These are phyloP conservation scores for Torymus texanus DNA, from an alignment of 2,888 invertebrate species.

Conservation along the genomic window DNA sequence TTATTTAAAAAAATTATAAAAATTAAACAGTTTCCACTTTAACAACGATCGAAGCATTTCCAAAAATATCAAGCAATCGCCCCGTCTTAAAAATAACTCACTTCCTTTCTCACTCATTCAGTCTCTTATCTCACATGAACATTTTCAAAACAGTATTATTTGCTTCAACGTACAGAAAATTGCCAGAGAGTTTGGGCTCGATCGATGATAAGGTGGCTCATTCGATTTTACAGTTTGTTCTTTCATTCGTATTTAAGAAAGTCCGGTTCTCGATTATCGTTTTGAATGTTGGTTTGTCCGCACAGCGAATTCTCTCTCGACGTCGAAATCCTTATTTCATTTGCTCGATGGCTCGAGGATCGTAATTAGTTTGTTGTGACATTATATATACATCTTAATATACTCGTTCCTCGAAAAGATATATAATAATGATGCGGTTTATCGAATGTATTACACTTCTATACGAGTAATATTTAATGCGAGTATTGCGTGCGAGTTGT, in stretches of 20 bases:
- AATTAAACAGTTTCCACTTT: constrained; percentile 37
- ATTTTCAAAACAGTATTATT: constrained; percentile 31
- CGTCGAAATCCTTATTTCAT: constrained; percentile 28
- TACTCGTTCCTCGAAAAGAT: constrained; percentile 44
- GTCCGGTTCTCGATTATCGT: constrained; percentile 18
- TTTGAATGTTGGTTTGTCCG: constrained; percentile 39
- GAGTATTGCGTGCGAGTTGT: constrained; percentile 22
- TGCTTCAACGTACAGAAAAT: constrained; percentile 18
- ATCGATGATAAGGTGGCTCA: constrained; percentile 38
- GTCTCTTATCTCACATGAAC: not conserved
- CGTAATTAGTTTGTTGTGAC: constrained; percentile 45
- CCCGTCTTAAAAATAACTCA: constrained; percentile 18
- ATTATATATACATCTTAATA: constrained; percentile 54
- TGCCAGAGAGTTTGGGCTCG: constrained; percentile 32
- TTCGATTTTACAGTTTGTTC: constrained; percentile 29
- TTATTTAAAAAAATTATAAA: constrained; percentile 28
- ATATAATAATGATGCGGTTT: constrained; percentile 44
- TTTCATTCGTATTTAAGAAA: constrained; percentile 27
- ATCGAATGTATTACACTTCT: constrained; percentile 36
- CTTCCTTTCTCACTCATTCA: constrained; percentile 15
- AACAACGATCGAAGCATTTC: constrained; percentile 32
- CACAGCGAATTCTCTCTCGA: constrained; percentile 47
- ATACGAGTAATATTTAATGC: constrained; percentile 34
- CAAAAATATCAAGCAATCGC: constrained; percentile 41
- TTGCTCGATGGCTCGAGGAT: constrained; percentile 41